Evolutionary conservation across 2,113 vertebrate species (phyloP).

Genomic region (Pionites leucogaster): DNA sequence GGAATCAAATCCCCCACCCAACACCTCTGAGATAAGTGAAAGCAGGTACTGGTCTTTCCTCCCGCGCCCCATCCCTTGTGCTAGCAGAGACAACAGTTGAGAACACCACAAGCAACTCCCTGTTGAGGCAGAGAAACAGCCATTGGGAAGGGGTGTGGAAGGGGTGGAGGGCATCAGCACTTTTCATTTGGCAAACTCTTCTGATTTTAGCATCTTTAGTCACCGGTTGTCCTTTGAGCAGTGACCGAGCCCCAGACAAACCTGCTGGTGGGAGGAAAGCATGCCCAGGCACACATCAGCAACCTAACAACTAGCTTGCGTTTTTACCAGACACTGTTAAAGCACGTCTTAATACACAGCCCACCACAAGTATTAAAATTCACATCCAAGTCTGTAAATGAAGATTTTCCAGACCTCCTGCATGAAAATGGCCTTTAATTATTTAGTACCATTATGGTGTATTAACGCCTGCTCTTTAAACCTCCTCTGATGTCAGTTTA

Average conservation of each 20-base stretch:
- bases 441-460: background rate
- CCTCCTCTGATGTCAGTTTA: background rate
- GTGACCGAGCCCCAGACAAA: background rate
- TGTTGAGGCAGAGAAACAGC: background rate
- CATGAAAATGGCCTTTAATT: conserved; percentile 16
- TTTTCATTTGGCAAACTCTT: background rate
- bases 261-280: conserved; percentile 12
- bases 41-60: background rate
- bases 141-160: background rate
- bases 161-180: background rate
- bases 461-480: background rate
- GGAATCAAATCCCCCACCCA: background rate
- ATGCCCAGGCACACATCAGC: conserved; percentile 17
- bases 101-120: background rate
- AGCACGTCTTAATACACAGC: conserved; percentile 19
- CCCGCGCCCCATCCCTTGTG: background rate
- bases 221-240: background rate
- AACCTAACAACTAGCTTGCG: background rate
- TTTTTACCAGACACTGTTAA: conserved; percentile 30
- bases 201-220: background rate
- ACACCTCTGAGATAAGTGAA: background rate
- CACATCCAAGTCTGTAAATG: conserved; percentile 15
- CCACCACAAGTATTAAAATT: conserved; percentile 37
- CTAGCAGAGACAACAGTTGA: background rate
- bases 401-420: conserved; percentile 29